Evolutionary conservation across 2,888 invertebrate genomes (phyloP).

Genomic region (Stenotaenia linearis): DNA sequence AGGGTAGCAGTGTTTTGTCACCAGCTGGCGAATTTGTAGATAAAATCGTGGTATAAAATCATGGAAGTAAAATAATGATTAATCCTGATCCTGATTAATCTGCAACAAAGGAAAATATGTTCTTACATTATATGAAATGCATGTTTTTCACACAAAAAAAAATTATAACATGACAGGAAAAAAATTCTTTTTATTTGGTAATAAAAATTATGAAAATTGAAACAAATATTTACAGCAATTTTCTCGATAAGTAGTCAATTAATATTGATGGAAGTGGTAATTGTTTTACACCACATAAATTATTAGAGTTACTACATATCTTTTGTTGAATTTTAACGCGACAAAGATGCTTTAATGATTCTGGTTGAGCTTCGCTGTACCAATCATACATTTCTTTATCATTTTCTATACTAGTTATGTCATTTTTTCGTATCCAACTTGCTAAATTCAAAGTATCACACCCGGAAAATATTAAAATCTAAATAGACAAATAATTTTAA

Average conservation of each 20-base stretch:
- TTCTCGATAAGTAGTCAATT: conserved; percentile 33
- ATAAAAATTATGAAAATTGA: not conserved
- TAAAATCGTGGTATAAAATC: too few species aligned
- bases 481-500: conserved; percentile 5
- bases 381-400: conserved; percentile 42
- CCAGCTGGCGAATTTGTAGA: not conserved
- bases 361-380: conserved; percentile 45
- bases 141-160: too few species aligned
- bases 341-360: conserved; percentile 46
- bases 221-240: conserved; percentile 29
- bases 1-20: not conserved
- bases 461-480: conserved; percentile 43
- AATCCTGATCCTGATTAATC: too few species aligned
- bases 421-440: conserved; percentile 48
- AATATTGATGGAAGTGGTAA: conserved; percentile 34
- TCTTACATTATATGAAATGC: too few species aligned
- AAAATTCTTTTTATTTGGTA: too few species aligned
- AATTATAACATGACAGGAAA: too few species aligned
- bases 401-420: conserved; percentile 43
- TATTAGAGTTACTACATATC: not conserved
- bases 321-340: conserved; percentile 46
- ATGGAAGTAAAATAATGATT: too few species aligned
- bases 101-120: too few species aligned
- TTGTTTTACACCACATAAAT: not conserved
- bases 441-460: conserved; percentile 49